Conservation (phyloP, 2,797 vertebrate species). For the Lagorchestes hirsutus region DNA sequence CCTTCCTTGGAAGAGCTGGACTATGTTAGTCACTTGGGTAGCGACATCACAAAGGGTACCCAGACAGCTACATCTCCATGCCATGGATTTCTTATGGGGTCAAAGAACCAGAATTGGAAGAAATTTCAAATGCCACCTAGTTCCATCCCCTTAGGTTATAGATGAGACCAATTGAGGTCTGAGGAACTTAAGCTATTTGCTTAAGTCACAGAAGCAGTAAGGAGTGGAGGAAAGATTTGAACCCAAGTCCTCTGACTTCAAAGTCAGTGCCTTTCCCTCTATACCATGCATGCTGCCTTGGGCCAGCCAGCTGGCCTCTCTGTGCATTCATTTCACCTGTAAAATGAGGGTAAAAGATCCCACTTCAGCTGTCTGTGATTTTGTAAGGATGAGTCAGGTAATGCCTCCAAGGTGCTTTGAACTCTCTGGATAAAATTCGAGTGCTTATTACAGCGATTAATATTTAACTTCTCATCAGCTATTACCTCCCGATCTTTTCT, state of each 20-base stretch:
- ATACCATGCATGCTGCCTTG: background rate
- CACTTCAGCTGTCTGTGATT: background rate
- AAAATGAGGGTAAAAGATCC: background rate
- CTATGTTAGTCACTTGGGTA: background rate
- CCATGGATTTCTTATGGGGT: background rate
- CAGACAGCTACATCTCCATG: background rate
- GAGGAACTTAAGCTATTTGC: background rate
- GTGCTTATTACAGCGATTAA: background rate
- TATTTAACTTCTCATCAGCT: background rate
- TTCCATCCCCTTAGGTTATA: background rate
- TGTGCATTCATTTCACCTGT: background rate
- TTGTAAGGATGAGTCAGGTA: background rate
- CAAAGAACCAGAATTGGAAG: background rate
- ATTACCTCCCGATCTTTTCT: background rate
- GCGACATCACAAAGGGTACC: background rate
- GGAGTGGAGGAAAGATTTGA: background rate
- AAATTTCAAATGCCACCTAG: background rate
- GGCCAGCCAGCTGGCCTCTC: background rate
- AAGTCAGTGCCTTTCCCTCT: background rate
- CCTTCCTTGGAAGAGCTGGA: background rate
- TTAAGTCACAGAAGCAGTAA: background rate
- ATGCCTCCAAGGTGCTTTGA: fast-evolving
- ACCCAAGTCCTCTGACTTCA: background rate
- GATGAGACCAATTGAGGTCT: background rate
- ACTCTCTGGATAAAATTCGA: background rate